Conservation (phyloP, 2,888 invertebrate species). For the Lasiommata megera region DNA sequence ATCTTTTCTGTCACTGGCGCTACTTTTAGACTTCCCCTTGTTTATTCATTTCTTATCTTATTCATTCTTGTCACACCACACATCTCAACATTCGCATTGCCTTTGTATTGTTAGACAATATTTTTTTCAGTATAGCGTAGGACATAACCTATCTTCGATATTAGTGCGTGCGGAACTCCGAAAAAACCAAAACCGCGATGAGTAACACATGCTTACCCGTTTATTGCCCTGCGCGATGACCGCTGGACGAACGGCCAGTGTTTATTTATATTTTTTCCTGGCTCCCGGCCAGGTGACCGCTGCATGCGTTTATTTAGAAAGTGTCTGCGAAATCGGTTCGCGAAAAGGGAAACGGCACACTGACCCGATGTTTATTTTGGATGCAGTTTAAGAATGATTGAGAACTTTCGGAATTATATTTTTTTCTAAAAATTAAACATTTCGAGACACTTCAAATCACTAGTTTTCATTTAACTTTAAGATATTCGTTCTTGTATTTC, state of each 20-base stretch:
- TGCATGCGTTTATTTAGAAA: conserved; percentile 31
- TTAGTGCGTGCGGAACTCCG: background rate
- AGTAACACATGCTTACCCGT: conserved; percentile 38
- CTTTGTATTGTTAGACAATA: too few species aligned
- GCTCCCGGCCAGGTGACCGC: conserved; percentile 35
- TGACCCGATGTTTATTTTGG: conserved; percentile 23
- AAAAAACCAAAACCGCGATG: conserved; percentile 19
- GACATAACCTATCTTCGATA: too few species aligned
- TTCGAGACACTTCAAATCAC: too few species aligned
- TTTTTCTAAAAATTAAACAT: background rate
- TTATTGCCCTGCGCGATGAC: conserved; percentile 41
- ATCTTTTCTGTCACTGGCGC: too few species aligned
- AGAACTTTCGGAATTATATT: background rate
- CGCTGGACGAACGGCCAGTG: conserved; percentile 34
- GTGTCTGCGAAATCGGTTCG: conserved; percentile 29
- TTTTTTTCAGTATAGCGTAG: too few species aligned
- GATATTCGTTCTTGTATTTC: too few species aligned
- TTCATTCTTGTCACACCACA: too few species aligned
- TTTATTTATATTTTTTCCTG: conserved; percentile 35
- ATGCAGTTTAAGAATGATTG: conserved; percentile 13
- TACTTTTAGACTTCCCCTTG: too few species aligned
- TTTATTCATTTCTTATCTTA: too few species aligned
- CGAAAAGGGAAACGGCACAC: conserved; percentile 25
- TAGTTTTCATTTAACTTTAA: too few species aligned
- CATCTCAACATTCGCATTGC: too few species aligned